Percentiles rank a stretch among this genome's conserved stretches.
phyloP scores from a whole-genome alignment of 30 jellyfish, hydroid and myxozoan genomes.

The Cassiopea xamachana region DNA sequence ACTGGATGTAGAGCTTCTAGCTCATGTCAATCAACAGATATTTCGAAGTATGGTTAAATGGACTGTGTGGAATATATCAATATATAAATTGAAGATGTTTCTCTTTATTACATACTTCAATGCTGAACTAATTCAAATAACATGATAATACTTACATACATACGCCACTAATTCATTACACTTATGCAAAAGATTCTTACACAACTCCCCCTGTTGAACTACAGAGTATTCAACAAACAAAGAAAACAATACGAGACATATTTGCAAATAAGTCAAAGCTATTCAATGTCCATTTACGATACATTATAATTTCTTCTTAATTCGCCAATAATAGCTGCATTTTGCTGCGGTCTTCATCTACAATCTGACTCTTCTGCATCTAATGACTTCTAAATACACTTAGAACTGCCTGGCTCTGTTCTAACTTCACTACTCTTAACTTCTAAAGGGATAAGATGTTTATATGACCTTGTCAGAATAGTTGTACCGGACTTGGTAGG shows the following conservation, averaged over 20 bases:
- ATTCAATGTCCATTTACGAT: background rate
- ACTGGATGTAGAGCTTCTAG: too few species aligned
- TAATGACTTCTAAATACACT: background rate
- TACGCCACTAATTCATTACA: background rate
- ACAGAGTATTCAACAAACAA: background rate
- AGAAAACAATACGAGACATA: background rate
- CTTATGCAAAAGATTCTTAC: background rate
- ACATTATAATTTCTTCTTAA: constrained; percentile 13
- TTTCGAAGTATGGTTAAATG: too few species aligned
- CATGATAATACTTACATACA: too few species aligned
- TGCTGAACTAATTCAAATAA: too few species aligned
- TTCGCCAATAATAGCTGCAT: constrained; percentile 22
- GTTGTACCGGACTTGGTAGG: constrained; percentile 22
- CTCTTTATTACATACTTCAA: too few species aligned
- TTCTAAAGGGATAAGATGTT: constrained; percentile 41
- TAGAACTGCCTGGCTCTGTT: background rate
- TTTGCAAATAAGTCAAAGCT: background rate
- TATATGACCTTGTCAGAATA: constrained; percentile 7
- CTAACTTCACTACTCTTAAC: constrained; percentile 16
- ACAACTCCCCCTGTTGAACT: constrained; percentile 29
- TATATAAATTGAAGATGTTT: too few species aligned
- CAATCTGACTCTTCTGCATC: constrained; percentile 1
- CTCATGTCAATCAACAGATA: too few species aligned
- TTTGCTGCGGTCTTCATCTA: background rate
- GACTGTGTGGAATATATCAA: too few species aligned